Evolutionary conservation across 2,888 invertebrate genomes (phyloP), one percentile per base, ranked within the genome.

Genomic region (Pseudeuparius sepicola): DNA sequence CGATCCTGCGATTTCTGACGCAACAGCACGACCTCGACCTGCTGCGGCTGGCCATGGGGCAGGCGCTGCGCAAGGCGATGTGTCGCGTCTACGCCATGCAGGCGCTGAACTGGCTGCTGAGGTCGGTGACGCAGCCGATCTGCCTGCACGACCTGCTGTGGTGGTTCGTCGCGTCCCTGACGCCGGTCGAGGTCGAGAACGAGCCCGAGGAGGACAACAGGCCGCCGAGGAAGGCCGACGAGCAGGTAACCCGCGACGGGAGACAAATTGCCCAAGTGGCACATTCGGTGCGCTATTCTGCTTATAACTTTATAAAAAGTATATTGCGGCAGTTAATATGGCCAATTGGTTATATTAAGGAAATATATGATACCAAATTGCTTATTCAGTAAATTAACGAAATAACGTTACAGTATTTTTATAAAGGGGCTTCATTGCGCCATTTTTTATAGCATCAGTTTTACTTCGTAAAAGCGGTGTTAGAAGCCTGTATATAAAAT

Each of bases 111-210:
- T 98, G 97, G 97, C 64, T 98, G 13, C 64, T 97, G 27, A 74
- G 90, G 32, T 89, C 84, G 33, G 86, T 92, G 1, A 90, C 92
- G 0, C 90, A 90, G 57, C 84, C 90, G 3, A 79, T 82, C 3
- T 85, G 89, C 55, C 71, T 97, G 12, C 94, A 96, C 52, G 96
- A 97, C 63, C 71, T 96, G 6, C 73, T 97, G 59, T 96, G 96
- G 96, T 93, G 90, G 85, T 92, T 94, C 58, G 87, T 92, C 13
- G 78, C 81, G 9, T 83, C 93, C 0, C 67, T 94, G 23, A 79
- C 80, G 2, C 73, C 75, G 1, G 51, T 59, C 2, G 62, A 65
- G 24, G 51, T 66, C 2, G 67, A 70, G 31, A 61, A 63, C 14
- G 70, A 73, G 24, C 61, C 63, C n/a, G 72, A 72, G 24, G 66